Conservation (phyloP, 2,113 vertebrate genomes). For the Rutilus rutilus region DNA sequence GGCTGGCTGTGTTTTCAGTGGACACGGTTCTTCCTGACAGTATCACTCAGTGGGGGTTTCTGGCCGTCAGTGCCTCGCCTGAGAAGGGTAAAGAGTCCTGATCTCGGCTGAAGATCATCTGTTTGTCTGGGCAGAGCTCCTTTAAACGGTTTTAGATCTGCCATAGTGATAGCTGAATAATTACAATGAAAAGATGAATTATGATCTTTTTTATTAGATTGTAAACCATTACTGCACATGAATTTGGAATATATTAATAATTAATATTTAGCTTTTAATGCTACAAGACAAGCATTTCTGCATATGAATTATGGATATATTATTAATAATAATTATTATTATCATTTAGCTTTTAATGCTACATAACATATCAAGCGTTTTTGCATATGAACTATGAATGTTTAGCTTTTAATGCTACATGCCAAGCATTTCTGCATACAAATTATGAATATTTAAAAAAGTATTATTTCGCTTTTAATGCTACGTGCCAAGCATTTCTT, state of each 20-base stretch:
- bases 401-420: no score
- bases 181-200: not conserved
- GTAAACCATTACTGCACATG: no score
- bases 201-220: no score
- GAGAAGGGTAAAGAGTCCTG: conserved; percentile 62
- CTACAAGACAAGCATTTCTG: no score
- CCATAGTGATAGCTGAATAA: not conserved
- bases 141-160: not conserved
- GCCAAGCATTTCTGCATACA: not conserved
- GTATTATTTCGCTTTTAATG: not conserved
- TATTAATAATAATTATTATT: no score
- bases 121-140: not conserved
- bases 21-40: conserved; percentile 69
- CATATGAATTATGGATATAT: no score
- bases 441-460: not conserved
- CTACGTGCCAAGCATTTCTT: not conserved
- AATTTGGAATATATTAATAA: no score
- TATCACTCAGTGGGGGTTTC: conserved; percentile 78
- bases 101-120: not conserved
- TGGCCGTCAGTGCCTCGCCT: conserved; percentile 73
- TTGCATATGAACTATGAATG: no score
- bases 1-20: conserved; percentile 60
- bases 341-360: no score
- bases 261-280: no score
- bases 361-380: no score